Percentiles rank a stretch among this genome's conserved stretches.
Conservation (phyloP, 2,797 vertebrate genomes). For the Pipistrellus nathusii region DNA sequence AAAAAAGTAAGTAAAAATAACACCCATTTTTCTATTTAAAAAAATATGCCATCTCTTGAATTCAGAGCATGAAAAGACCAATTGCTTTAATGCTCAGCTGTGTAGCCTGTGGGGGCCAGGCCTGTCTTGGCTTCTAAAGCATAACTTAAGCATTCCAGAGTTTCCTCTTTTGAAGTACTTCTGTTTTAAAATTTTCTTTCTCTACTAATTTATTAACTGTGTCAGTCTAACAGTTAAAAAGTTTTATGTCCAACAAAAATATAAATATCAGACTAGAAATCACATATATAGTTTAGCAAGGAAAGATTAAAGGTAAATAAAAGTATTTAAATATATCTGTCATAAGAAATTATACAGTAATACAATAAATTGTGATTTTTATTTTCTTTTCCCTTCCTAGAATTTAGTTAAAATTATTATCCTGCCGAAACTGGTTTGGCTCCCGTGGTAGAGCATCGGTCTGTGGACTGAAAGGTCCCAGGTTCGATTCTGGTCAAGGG, state of each 20-base stretch:
- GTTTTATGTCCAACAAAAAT: neutral
- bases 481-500: too few relatives aligned
- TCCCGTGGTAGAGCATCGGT: too few relatives aligned
- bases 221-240: constrained; percentile 64
- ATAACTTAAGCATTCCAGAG: constrained; percentile 62
- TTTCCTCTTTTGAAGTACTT: neutral
- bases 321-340: neutral
- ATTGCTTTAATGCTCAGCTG: neutral
- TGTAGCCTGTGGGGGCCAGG: constrained; percentile 81
- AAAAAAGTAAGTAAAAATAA: constrained; percentile 85
- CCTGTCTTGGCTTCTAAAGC: constrained; percentile 81
- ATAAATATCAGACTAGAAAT: neutral
- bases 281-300: neutral
- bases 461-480: too few relatives aligned
- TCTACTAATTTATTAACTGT: constrained; percentile 75
- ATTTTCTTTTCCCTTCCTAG: neutral
- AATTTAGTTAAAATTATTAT: constrained; percentile 46
- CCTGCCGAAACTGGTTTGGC: neutral
- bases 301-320: constrained; percentile 22
- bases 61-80: constrained; percentile 76
- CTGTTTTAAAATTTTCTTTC: constrained; percentile 22
- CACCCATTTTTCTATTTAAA: constrained; percentile 82
- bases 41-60: constrained; percentile 84
- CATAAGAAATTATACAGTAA: neutral
- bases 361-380: constrained; percentile 23